These are phyloP conservation scores for Chaetogeoica ovagalla DNA, from an alignment of 2,888 invertebrate genomes.

Conservation along the genomic window DNA sequence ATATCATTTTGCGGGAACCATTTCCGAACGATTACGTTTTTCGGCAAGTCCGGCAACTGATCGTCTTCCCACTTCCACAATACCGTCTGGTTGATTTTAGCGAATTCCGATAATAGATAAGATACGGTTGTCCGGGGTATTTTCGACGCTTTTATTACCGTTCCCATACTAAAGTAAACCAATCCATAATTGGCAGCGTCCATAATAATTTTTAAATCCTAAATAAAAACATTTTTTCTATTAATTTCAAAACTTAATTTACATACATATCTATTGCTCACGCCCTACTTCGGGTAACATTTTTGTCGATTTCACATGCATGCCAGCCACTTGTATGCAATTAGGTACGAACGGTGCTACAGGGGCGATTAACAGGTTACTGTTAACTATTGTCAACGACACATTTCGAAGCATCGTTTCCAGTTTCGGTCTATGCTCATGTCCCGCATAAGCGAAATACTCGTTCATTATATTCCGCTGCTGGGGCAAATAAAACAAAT, in stretches of 20 bases:
- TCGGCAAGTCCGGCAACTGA: conserved; percentile 6
- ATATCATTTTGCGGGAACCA: conserved; percentile 53
- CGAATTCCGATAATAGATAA: conserved; percentile 7
- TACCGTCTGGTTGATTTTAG: conserved; percentile 37
- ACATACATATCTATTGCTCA: no score
- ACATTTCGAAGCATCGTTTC: conserved; percentile 25
- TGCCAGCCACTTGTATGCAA: conserved; percentile 37
- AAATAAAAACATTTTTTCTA: neutral
- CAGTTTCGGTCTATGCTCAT: conserved; percentile 17
- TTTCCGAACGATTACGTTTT: conserved; percentile 41
- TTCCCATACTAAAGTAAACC: conserved; percentile 50
- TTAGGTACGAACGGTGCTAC: conserved; percentile 22
- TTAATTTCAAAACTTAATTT: neutral
- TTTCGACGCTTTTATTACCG: conserved; percentile 27
- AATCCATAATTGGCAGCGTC: conserved; percentile 26
- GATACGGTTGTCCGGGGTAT: conserved; percentile 6
- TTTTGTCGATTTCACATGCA: conserved; percentile 11
- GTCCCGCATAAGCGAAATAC: conserved; percentile 17
- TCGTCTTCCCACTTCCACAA: conserved; percentile 52
- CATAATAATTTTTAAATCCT: conserved; percentile 29
- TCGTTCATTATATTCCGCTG: conserved; percentile 9
- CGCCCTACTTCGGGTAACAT: conserved; percentile 1
- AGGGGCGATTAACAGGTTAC: neutral
- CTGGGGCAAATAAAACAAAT: conserved; percentile 9
- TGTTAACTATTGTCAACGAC: conserved; percentile 31